phyloP scores from a whole-genome alignment of 2,113 vertebrate genomes.

The Chaetodon auriga region DNA sequence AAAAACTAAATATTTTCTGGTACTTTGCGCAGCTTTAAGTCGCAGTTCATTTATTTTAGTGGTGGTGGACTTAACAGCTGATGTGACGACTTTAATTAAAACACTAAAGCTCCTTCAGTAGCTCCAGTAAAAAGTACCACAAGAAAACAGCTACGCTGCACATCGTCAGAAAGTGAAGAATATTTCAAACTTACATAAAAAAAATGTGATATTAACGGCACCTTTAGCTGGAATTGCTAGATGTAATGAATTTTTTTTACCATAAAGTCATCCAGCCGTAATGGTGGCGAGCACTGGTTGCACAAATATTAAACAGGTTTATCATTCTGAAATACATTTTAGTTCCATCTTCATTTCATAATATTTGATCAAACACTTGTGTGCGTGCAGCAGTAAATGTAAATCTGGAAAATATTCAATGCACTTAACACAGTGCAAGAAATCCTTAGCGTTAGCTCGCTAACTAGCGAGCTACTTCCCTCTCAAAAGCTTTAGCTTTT shows the following conservation, averaged over 20 bases:
- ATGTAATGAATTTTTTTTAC: too few species aligned
- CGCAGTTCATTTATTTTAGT: background rate
- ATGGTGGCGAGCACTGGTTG: background rate
- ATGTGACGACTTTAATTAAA: background rate
- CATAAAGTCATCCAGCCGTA: background rate
- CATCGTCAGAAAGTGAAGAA: background rate
- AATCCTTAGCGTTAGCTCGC: background rate
- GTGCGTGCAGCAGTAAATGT: background rate
- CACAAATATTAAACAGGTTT: background rate
- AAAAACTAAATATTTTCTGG: background rate
- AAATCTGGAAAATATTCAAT: background rate
- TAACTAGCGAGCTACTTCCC: background rate
- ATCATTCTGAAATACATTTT: background rate
- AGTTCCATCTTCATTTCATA: background rate
- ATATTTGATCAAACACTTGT: background rate
- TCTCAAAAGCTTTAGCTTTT: background rate
- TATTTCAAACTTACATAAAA: background rate
- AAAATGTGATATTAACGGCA: background rate
- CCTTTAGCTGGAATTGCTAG: background rate
- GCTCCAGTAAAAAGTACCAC: background rate
- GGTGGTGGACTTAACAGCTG: background rate
- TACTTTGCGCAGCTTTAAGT: constrained; percentile 12
- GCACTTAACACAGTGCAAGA: background rate
- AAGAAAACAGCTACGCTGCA: background rate
- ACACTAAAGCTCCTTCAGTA: background rate